phyloP scores from a whole-genome alignment of 2,888 invertebrate genomes.

The Myopa testacea region DNA sequence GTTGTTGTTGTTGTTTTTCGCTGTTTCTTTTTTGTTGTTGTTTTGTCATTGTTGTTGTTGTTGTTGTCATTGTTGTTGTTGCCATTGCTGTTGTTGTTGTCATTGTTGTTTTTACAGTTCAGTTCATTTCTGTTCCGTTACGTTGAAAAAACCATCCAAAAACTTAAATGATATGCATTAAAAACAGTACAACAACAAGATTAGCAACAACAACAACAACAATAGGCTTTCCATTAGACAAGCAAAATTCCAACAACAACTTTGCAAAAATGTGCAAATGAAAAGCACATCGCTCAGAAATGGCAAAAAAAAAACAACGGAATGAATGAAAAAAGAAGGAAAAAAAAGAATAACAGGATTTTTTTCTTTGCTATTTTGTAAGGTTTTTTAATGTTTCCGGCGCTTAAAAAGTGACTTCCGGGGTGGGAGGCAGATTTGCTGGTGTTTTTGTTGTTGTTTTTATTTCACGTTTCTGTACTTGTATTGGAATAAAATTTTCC shows the following conservation, averaged over 20 bases:
- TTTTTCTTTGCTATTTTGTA: neutral
- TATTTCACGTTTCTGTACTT: no score
- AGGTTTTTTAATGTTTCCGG: neutral
- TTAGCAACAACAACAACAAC: no score
- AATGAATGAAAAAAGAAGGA: neutral
- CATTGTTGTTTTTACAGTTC: neutral
- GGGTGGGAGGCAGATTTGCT: neutral
- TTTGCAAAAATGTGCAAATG: no score
- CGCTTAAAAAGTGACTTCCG: constrained; percentile 9
- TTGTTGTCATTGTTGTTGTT: neutral
- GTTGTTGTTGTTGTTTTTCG: no score
- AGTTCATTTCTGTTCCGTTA: neutral
- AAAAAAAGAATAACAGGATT: neutral
- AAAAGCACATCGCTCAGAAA: no score
- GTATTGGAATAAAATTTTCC: no score
- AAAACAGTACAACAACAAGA: no score
- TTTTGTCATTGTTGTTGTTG: neutral
- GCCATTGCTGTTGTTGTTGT: neutral
- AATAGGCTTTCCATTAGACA: no score
- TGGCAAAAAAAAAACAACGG: neutral
- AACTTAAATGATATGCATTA: no score
- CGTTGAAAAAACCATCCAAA: no score
- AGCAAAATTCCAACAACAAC: no score
- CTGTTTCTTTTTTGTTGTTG: neutral
- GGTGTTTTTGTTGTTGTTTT: no score